These are phyloP conservation scores for Caenorhabditis plicata DNA, from an alignment of 2,888 invertebrate species.

Conservation along the genomic window DNA sequence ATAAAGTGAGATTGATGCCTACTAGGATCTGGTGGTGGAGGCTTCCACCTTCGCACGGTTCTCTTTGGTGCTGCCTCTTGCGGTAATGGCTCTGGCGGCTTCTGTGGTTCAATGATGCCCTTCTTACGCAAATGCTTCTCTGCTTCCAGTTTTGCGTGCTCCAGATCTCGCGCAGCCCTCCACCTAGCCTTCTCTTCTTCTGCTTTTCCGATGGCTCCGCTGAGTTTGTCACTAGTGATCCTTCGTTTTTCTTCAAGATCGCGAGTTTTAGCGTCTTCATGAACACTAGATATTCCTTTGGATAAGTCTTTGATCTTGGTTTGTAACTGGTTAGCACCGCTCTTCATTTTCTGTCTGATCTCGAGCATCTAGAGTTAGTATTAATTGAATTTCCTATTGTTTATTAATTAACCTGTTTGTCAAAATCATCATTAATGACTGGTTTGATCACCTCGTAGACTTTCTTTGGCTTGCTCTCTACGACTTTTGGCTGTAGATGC, in stretches of 20 bases:
- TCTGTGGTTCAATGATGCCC: constrained; percentile 19
- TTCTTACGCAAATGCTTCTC: constrained; percentile 37
- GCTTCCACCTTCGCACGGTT: constrained; percentile 42
- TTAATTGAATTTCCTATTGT: neutral
- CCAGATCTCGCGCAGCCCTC: constrained; percentile 47
- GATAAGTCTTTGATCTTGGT: constrained; percentile 44
- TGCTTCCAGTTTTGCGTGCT: constrained; percentile 35
- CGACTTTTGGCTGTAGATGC: constrained; percentile 26
- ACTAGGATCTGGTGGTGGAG: constrained; percentile 35
- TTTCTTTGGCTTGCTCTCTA: constrained; percentile 48
- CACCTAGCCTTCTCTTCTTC: constrained; percentile 57
- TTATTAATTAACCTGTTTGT: constrained; percentile 53
- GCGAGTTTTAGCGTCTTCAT: constrained; percentile 32
- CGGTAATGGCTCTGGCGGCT: constrained; percentile 12
- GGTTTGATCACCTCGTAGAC: constrained; percentile 58
- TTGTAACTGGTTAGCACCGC: constrained; percentile 51
- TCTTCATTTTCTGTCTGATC: constrained; percentile 60
- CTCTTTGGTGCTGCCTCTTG: constrained; percentile 38
- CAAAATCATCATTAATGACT: constrained; percentile 60
- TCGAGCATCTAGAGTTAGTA: constrained; percentile 53
- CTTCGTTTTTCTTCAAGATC: constrained; percentile 38
- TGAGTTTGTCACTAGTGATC: constrained; percentile 18
- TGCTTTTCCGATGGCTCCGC: constrained; percentile 44
- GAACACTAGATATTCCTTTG: constrained; percentile 33
- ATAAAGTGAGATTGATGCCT: too few species aligned